Percentiles rank a stretch among this genome's conserved stretches.
Evolutionary conservation across 2,888 invertebrate species (phyloP).

Genomic region (Clitarchus hookeri): DNA sequence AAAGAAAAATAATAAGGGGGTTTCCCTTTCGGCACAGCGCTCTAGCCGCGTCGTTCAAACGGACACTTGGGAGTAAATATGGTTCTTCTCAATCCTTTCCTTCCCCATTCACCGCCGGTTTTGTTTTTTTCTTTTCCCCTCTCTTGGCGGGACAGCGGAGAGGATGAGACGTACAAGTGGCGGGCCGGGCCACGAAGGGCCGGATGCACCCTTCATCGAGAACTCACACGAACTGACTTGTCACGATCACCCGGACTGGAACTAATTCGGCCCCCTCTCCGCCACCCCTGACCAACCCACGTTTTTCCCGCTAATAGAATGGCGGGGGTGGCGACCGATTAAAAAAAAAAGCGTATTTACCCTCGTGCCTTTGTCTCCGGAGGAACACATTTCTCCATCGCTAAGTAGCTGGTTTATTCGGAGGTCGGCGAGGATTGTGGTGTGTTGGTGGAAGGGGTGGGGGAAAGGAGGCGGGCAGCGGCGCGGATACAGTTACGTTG

Average conservation of each 20-base stretch:
- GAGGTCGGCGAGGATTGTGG: not conserved
- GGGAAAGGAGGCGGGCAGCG: not conserved
- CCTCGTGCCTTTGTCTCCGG: not conserved
- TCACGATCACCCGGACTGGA: conserved; percentile 2
- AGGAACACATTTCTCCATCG: too few species aligned
- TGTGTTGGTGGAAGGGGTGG: too few species aligned
- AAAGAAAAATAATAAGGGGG: not conserved
- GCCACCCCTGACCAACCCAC: not conserved
- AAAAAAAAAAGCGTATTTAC: not conserved
- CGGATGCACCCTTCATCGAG: not conserved
- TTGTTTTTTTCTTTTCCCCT: not conserved
- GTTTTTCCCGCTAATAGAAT: not conserved
- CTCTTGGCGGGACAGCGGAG: not conserved
- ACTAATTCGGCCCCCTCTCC: not conserved
- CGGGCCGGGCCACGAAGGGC: not conserved
- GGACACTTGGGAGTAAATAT: not conserved
- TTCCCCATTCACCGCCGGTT: not conserved
- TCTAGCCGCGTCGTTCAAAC: not conserved
- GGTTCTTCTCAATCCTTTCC: conserved; percentile 10
- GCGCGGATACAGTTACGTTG: not conserved
- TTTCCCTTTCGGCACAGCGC: not conserved
- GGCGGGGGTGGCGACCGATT: not conserved
- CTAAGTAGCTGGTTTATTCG: not conserved
- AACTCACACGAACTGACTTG: not conserved
- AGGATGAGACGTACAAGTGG: not conserved